These are phyloP conservation scores for Rhopilema esculentum DNA, from an alignment of 30 jellyfish, hydroid and myxozoan genomes.

Conservation along the genomic window DNA sequence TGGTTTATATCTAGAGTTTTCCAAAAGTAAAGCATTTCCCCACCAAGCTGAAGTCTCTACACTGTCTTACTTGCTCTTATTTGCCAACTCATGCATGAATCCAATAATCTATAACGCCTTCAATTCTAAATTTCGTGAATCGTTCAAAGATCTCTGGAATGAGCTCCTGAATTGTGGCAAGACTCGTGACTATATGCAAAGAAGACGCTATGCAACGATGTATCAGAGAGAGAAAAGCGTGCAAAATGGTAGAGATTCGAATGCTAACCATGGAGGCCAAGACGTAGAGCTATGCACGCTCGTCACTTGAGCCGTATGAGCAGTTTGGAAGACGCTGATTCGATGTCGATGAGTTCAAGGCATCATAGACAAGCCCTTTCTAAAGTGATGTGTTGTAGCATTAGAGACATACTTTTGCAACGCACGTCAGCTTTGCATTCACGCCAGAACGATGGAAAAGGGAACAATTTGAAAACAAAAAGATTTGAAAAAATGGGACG, in stretches of 20 bases:
- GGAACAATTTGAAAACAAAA: too few species aligned
- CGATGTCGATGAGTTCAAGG: too few species aligned
- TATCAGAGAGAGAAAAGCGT: neutral
- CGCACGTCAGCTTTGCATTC: too few species aligned
- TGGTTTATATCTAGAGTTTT: constrained; percentile 67
- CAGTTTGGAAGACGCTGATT: neutral
- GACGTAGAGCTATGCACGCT: constrained; percentile 22
- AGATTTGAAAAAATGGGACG: too few species aligned
- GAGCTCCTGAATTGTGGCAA: constrained; percentile 61
- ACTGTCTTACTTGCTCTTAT: constrained; percentile 69
- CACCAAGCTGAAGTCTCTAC: constrained; percentile 52
- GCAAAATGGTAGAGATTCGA: neutral
- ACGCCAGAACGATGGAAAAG: too few species aligned
- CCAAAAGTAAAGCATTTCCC: constrained; percentile 46
- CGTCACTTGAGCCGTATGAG: neutral
- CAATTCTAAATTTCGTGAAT: constrained; percentile 86
- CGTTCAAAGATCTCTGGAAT: constrained; percentile 75
- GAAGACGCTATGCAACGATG: constrained; percentile 15
- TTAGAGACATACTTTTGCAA: too few species aligned
- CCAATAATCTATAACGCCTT: constrained; percentile 93
- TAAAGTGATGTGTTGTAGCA: too few species aligned
- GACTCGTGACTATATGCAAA: constrained; percentile 33
- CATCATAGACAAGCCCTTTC: too few species aligned
- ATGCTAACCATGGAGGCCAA: constrained; percentile 8
- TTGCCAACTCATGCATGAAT: constrained; percentile 84